Percentiles rank a stretch among this genome's conserved stretches.
Conservation (phyloP, 2,113 vertebrate species). For the Lepus americanus region DNA sequence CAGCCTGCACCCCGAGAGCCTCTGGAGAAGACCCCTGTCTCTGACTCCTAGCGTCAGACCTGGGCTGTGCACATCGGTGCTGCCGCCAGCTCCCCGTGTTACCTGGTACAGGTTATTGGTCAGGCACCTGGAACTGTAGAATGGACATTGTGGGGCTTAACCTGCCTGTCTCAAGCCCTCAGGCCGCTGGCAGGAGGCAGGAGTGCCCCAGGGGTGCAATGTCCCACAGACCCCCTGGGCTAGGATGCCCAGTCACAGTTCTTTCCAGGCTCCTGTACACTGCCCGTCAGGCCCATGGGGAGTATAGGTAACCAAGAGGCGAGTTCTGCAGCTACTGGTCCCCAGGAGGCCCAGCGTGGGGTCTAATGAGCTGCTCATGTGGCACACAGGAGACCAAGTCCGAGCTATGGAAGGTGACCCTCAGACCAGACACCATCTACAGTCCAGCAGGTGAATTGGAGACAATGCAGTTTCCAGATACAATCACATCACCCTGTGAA, state of each 20-base stretch:
- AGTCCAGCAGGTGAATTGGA: too few relatives aligned
- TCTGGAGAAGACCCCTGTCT: too few relatives aligned
- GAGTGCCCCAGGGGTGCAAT: rapidly evolving
- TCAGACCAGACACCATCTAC: too few relatives aligned
- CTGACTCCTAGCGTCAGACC: too few relatives aligned
- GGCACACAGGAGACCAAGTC: neutral
- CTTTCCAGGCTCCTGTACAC: neutral
- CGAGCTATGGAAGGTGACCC: neutral
- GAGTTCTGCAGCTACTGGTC: neutral
- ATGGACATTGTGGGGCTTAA: neutral
- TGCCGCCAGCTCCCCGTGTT: neutral
- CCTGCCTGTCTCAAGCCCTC: neutral
- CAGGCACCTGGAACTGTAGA: neutral
- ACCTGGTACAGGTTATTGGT: rapidly evolving
- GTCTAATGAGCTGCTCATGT: neutral
- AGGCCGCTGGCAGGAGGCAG: too few relatives aligned
- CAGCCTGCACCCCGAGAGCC: neutral
- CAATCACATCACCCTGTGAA: neutral
- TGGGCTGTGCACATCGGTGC: rapidly evolving
- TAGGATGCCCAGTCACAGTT: too few relatives aligned
- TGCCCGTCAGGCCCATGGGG: neutral
- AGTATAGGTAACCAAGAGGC: neutral
- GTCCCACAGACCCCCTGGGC: neutral
- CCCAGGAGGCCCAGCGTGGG: neutral
- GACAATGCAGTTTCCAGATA: too few relatives aligned